Evolutionary conservation across 1,140 invertebrate species (phyloP), one percentile per base, ranked within the genome.

Genomic region (Macrobrachium rosenbergii): DNA sequence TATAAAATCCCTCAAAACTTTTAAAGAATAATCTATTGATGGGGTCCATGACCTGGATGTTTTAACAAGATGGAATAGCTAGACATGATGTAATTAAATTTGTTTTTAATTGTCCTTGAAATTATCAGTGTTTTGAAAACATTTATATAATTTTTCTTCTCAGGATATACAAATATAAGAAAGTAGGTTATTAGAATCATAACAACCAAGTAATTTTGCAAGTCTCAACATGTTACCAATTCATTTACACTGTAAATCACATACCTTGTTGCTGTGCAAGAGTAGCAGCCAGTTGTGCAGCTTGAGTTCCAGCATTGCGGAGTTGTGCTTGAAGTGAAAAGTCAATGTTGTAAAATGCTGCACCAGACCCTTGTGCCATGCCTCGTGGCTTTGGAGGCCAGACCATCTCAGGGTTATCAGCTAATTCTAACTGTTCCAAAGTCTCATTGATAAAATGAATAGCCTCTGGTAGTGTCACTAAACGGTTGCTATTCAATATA

Each of bases 271-370:
- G 92, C 75, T 95, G 94, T 79, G 94, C 93, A 43, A 96, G 95
- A 60, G 94, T 94, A 21, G 96, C 95, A 37, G 94, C 93, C 43
- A 96, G 95, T 63, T 94, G 94, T 23, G 96, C 95, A 23, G 97
- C 94, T 80, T 95, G 95, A 16, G 98, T 98, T 2, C 98, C 98
- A 76, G 98, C 98, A 83, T 99, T 92, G 86, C 97, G 93, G 43
- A 99, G 91, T 91, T 99, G 98, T 91, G 97, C 97, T 93, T 98
- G 97, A 43, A 99, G 93, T 0, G 98, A 99, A 93, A 99, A 99
- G 92, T 99, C 99, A 82, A 99, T 99, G 90, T 99, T 99, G 92
- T 99, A 99, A 93, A 97, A 99, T 91, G 99, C 96, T 19, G 97
- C 93, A 5, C 96, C 97, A n/a, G 95, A 94, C 6, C 96, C 96